Evolutionary conservation across 1,140 invertebrate species (phyloP).

Genomic region (Acromyrmex echinatior): DNA sequence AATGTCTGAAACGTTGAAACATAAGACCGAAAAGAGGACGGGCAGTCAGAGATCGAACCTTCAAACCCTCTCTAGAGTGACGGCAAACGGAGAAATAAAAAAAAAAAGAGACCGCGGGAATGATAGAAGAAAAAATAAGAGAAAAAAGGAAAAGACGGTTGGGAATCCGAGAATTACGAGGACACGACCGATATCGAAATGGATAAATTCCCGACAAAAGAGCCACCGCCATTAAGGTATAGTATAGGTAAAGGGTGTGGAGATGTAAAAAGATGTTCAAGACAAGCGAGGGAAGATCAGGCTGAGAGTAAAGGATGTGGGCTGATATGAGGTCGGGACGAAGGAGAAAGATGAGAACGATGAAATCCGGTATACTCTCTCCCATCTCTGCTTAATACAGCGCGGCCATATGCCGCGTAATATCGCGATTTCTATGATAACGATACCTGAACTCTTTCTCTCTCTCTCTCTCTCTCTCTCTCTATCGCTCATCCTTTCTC

Average conservation of each 20-base stretch:
- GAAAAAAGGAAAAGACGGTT: slow-evolving; percentile 36
- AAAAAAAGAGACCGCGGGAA: not conserved
- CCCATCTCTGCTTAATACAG: slow-evolving; percentile 68
- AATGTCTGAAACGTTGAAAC: slow-evolving; percentile 42
- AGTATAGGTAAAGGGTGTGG: not conserved
- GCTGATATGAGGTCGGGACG: not conserved
- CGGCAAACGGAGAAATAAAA: slow-evolving; percentile 5
- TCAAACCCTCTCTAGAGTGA: not conserved
- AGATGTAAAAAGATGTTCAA: slow-evolving; percentile 48
- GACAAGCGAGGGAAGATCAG: not conserved
- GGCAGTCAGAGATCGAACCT: slow-evolving; percentile 47
- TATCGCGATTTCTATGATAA: slow-evolving; percentile 79
- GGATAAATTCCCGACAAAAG: slow-evolving; percentile 63
- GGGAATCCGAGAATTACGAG: slow-evolving; percentile 51
- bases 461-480: slow-evolving; percentile 25
- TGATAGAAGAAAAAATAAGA: not conserved
- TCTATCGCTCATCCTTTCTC: not conserved
- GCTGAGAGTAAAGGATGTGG: not conserved
- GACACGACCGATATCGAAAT: slow-evolving; percentile 46
- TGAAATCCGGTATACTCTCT: slow-evolving; percentile 62
- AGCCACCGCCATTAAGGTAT: not conserved
- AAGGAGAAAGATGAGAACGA: slow-evolving; percentile 45
- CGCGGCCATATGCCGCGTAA: slow-evolving; percentile 74
- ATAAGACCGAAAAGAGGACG: slow-evolving; percentile 24
- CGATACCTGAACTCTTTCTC: slow-evolving; percentile 11